These are phyloP conservation scores for Narcine bancroftii DNA, from an alignment of 2,113 vertebrate species.

Conservation along the genomic window DNA sequence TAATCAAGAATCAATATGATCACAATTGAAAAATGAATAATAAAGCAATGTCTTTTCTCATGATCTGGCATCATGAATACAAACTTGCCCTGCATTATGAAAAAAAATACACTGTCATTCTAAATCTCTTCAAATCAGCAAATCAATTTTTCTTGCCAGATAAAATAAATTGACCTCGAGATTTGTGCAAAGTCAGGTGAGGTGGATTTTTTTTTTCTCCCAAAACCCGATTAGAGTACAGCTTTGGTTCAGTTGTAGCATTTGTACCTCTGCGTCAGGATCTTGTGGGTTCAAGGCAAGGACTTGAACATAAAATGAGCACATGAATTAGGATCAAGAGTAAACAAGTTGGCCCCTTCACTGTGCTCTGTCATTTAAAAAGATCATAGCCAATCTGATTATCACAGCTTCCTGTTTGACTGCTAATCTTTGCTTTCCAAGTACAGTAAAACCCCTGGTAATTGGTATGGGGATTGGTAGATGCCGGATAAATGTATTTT, in stretches of 20 bases:
- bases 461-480: no score
- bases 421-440: no score
- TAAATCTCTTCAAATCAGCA: background rate
- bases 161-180: background rate
- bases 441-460: no score
- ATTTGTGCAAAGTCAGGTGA: background rate
- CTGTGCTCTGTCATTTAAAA: no score
- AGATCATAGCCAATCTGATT: no score
- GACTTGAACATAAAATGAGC: background rate
- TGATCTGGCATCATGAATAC: background rate
- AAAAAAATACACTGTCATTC: background rate
- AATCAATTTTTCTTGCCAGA: background rate
- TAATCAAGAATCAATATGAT: background rate
- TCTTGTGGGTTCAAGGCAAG: background rate
- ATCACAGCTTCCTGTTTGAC: no score
- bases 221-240: background rate
- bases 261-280: background rate
- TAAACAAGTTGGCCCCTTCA: no score
- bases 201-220: background rate
- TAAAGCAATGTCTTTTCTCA: background rate
- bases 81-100: background rate
- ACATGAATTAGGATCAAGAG: no score
- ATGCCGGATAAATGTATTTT: no score
- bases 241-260: background rate
- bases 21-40: background rate